Evolutionary conservation across 2,797 vertebrate genomes (phyloP), one percentile per base, ranked within the genome.

Genomic region (Thaleichthys pacificus): DNA sequence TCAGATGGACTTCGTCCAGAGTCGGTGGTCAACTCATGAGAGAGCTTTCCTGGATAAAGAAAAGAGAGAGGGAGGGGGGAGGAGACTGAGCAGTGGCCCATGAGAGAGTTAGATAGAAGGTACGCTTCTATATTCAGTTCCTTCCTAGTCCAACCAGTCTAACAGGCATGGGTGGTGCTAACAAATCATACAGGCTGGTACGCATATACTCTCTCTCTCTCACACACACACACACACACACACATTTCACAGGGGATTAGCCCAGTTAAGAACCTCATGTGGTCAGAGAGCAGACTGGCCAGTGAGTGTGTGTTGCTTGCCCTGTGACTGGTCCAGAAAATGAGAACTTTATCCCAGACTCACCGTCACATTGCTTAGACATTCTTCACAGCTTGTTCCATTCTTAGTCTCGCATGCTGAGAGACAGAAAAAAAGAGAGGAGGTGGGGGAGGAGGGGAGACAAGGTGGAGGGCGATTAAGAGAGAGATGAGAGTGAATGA

Each of bases 361-460:
- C 81, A 98, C 97, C 0, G 93, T 83, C 80, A 97, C 96, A 61
- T 96, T 95, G 72, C 60, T 90, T 84, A 99, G 91, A 87, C 97
- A 99, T 42, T 94, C 90, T 3, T 96, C 93, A 49, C 97, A 98
- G 82, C 42, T 96, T 21, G 79, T 93, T 76, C 87, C 95, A 0
- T 92, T 95, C n/a, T 85, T 92, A 22, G 69, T 62, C 67, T 80
- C 91, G 67, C 97, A 99, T 0, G 21, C 97, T 97, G 82, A 17
- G 2, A 11, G 17, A 76, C 15, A 78, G 69, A 63, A 24, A 17
- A 17, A 19, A 54, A 54, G 22, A 61, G n/a, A 77, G 64, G 42
- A 73, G 0, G 12, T 11, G 56, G 38, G 65, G 58, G 65, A 26
- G 58, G 0, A 5, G 56, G 15, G 51, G 1, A 61, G 65, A 26